Base-by-base conservation (phyloP, 2,797 vertebrate species). In the Lepus townsendii region DNA sequence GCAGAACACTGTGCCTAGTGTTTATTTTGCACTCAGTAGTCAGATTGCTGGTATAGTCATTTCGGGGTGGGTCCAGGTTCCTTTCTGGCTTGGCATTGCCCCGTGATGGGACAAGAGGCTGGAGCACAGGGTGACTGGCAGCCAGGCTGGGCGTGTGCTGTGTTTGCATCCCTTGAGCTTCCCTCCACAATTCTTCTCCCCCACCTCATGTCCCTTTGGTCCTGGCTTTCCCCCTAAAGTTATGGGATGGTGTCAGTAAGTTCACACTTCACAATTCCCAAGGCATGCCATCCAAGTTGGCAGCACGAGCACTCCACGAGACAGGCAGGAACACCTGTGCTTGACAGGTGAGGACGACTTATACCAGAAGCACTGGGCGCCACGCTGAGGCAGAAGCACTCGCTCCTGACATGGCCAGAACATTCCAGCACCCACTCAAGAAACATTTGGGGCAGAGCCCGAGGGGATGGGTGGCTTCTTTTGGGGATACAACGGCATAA, bases 321-420 rank as follows among this genome's bases (percentile, higher is more conserved):
- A 5, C 2, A 19, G 54, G 20, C 3, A 24, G 47, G 57, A n/a
- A 19, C 10, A 17, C 1, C 7, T 17, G 7, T 12, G 14, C 12
- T 63, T 35, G 57, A 16, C 14, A 66, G 62, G 38, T 5, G 60
- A 65, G 47, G n/a, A 60, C 4, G 26, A 2, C 24, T 16, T 50
- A 11, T 38, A 69, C 3, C 7, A 75, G 60, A 52, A 11, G 19
- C 1, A 0, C 1, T 7, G 57, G n/a, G 0, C 1, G 42, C 26
- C 32, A 20, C 0, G 12, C 30, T 83, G 12, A 52, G 24, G 60
- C 69, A 47, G 60, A 79, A 38, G 13, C 5, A 8, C 7, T 72
- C 24, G 32, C 38, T 72, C 30, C 54, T 38, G 83, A 14, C 35
- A 3, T 11, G 26, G n/a, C 17, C 32, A 66, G 63, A 75, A 32